Evolutionary conservation across 2,888 invertebrate species (phyloP).

Genomic region (Dendrolimus pini): DNA sequence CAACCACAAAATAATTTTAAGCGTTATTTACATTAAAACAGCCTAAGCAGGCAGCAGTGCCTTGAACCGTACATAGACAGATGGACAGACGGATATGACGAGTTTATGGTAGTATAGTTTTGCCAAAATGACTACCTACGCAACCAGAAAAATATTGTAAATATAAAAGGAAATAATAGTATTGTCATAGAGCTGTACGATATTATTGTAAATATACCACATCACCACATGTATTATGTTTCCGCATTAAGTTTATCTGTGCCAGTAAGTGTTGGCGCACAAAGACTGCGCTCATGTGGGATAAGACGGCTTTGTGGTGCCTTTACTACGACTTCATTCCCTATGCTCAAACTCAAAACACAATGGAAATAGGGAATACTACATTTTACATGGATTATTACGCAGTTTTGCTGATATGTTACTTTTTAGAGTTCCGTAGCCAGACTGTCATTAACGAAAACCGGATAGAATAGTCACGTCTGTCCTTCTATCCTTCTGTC

Average conservation of each 20-base stretch:
- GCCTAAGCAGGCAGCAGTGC: too few relatives aligned
- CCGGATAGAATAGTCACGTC: neutral
- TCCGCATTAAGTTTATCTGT: constrained; percentile 49
- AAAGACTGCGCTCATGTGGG: constrained; percentile 54
- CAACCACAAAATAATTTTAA: too few relatives aligned
- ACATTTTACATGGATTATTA: constrained; percentile 17
- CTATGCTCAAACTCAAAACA: constrained; percentile 8
- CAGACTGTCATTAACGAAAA: neutral
- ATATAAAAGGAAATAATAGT: too few relatives aligned
- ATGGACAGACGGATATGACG: too few relatives aligned
- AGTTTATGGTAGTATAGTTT: too few relatives aligned
- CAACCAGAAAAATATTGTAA: too few relatives aligned
- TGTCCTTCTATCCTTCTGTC: too few relatives aligned
- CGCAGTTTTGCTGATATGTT: neutral
- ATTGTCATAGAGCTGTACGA: constrained; percentile 1
- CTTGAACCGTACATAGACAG: too few relatives aligned
- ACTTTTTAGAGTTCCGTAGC: neutral
- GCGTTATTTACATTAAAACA: too few relatives aligned
- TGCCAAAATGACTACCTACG: too few relatives aligned
- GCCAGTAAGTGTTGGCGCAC: constrained; percentile 28
- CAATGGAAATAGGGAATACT: constrained; percentile 7
- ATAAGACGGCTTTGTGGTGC: constrained; percentile 53
- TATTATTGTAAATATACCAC: too few relatives aligned
- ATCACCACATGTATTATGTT: constrained; percentile 24
- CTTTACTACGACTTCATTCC: constrained; percentile 17